A percentile compares a stretch with the other conserved stretches of the same genome.
Conservation (phyloP, 2,888 invertebrate species). For the Oxyscelio sp. region DNA sequence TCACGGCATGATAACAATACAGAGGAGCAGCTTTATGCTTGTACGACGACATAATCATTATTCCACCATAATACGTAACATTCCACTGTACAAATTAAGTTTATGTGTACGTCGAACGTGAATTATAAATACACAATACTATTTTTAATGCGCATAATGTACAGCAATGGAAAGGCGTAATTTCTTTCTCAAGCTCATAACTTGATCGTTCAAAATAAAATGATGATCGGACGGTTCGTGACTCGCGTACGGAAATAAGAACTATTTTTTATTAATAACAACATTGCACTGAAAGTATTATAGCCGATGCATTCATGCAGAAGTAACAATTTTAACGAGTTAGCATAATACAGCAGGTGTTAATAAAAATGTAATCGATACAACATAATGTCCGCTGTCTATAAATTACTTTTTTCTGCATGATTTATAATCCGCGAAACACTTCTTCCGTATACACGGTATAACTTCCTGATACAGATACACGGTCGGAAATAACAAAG, state of each 20-base stretch:
- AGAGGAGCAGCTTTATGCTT: slow-evolving; percentile 48
- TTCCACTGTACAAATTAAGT: slow-evolving; percentile 57
- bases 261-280: slow-evolving; percentile 23
- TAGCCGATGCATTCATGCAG: slow-evolving; percentile 2
- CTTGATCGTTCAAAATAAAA: slow-evolving; percentile 2
- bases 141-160: neutral
- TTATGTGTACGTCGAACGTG: slow-evolving; percentile 37
- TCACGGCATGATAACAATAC: slow-evolving; percentile 62
- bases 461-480: slow-evolving; percentile 31
- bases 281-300: too few species aligned
- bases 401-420: slow-evolving; percentile 30
- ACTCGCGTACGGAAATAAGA: slow-evolving; percentile 36
- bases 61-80: slow-evolving; percentile 46
- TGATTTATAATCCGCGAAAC: slow-evolving; percentile 30
- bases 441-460: slow-evolving; percentile 30
- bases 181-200: neutral
- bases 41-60: slow-evolving; percentile 68
- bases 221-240: slow-evolving; percentile 16
- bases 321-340: slow-evolving; percentile 18
- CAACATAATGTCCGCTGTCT: slow-evolving; percentile 6
- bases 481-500: slow-evolving; percentile 12
- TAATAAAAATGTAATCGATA: slow-evolving; percentile 42
- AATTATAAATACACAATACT: slow-evolving; percentile 27
- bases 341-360: neutral
- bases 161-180: neutral